Evolutionary conservation across 2,888 invertebrate species (phyloP).

Genomic region (Drosophila algonquin): DNA sequence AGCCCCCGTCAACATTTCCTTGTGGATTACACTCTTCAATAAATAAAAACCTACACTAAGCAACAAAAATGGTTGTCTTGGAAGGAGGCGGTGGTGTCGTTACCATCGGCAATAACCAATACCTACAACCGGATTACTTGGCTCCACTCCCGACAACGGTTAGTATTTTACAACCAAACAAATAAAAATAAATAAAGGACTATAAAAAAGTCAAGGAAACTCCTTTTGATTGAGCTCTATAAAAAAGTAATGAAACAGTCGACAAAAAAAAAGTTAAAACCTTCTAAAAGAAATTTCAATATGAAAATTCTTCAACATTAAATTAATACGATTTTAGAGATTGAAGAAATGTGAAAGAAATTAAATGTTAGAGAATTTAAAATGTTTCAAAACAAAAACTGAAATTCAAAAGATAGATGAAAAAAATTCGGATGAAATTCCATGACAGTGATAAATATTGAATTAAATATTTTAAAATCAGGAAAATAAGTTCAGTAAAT

Average conservation of each 20-base stretch:
- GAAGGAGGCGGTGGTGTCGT: slow-evolving; percentile 96
- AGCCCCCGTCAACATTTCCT: slow-evolving; percentile 23
- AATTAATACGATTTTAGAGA: neutral
- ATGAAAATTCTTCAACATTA: neutral
- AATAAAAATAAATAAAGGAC: neutral
- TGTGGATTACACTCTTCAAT: slow-evolving; percentile 59
- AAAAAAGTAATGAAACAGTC: slow-evolving; percentile 1
- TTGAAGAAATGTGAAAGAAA: too few relatives aligned
- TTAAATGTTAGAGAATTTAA: accelerated
- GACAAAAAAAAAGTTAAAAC: neutral
- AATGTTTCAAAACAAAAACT: neutral
- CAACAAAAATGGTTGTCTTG: slow-evolving; percentile 91
- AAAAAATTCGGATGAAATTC: neutral
- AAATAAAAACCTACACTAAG: slow-evolving; percentile 5
- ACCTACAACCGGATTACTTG: slow-evolving; percentile 97
- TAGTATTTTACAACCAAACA: slow-evolving; percentile 85
- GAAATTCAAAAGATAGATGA: neutral
- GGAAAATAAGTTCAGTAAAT: neutral
- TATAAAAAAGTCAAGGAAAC: neutral
- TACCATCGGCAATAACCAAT: slow-evolving; percentile 95
- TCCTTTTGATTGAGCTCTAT: neutral
- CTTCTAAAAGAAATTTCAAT: neutral
- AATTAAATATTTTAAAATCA: neutral
- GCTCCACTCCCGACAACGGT: slow-evolving; percentile 97
- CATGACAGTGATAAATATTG: neutral